phyloP scores from a whole-genome alignment of 2,797 vertebrate species.

The Gallirallus australis region DNA sequence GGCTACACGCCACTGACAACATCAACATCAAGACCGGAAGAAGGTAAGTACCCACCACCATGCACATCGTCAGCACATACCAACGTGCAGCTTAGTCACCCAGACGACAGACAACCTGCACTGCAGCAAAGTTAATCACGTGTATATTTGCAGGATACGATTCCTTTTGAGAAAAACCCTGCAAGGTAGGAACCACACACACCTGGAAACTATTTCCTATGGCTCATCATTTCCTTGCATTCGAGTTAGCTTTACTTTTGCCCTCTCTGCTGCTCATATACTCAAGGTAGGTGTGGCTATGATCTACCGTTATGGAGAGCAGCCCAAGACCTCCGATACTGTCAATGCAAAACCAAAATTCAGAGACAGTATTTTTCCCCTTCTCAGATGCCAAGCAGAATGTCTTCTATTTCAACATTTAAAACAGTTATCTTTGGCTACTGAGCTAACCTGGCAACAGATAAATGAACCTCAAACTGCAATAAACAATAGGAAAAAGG shows the following conservation, averaged over 20 bases:
- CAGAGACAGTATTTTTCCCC: neutral
- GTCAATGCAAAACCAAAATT: neutral
- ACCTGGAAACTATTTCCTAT: neutral
- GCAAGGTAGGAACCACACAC: neutral
- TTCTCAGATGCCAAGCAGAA: neutral
- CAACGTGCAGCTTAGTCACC: neutral
- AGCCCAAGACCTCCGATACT: neutral
- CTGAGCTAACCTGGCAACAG: neutral
- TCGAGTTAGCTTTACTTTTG: neutral
- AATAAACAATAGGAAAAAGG: neutral
- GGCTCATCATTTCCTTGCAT: neutral
- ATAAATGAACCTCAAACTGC: neutral
- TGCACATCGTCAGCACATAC: accelerated
- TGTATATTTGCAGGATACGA: neutral
- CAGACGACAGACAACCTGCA: neutral
- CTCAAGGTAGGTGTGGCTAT: neutral
- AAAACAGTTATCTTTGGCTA: neutral
- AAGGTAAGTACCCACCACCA: neutral
- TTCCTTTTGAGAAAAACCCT: neutral
- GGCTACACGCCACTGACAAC: neutral
- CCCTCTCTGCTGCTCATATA: neutral
- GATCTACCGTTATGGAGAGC: neutral
- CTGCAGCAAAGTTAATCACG: neutral
- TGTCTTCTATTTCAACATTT: neutral
- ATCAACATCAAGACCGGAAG: neutral